Conservation (phyloP, 2,888 invertebrate genomes). For the Drosophila mimica region DNA sequence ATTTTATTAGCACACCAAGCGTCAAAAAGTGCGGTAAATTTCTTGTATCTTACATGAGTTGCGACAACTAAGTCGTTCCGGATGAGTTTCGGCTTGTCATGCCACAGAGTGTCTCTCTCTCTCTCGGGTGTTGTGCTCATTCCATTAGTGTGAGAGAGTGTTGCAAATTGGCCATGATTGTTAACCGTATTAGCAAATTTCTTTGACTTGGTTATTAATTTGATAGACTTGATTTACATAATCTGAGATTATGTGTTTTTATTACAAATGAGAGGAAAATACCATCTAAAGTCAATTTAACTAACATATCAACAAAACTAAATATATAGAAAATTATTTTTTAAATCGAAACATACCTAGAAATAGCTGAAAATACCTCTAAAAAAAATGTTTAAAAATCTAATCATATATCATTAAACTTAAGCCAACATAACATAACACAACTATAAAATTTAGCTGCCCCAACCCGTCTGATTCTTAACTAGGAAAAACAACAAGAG, state of each 20-base stretch:
- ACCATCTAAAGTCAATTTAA: background rate
- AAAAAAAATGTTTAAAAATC: background rate
- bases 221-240: background rate
- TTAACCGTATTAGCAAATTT: constrained; percentile 10
- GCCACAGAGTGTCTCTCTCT: background rate
- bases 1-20: constrained; percentile 74
- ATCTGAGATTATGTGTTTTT: constrained; percentile 2
- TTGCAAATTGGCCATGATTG: constrained; percentile 6
- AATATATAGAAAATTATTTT: background rate
- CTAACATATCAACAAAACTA: background rate
- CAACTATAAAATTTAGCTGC: background rate
- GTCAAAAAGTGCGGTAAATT: constrained; percentile 45
- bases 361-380: background rate
- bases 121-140: background rate
- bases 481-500: constrained; percentile 2
- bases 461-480: background rate
- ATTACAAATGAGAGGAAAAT: background rate
- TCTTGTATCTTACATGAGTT: constrained; percentile 39
- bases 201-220: background rate
- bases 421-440: no score
- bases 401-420: background rate
- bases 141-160: background rate
- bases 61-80: constrained; percentile 20
- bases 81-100: constrained; percentile 9
- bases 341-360: background rate